phyloP scores from a whole-genome alignment of 2,888 invertebrate species.

The Latrodectus elegans region DNA sequence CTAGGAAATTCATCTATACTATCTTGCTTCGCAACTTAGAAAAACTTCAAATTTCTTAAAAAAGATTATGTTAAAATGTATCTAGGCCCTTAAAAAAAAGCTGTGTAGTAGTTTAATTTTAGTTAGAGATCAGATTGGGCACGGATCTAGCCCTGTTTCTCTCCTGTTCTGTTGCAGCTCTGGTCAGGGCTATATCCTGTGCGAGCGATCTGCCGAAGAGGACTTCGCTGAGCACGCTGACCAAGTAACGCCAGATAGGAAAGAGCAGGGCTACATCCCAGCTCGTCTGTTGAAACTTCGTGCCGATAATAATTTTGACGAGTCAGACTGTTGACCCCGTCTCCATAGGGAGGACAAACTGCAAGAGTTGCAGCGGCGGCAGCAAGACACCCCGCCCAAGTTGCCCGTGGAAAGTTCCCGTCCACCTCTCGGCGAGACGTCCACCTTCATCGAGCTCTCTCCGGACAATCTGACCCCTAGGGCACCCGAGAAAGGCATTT shows the following conservation, averaged over 20 bases:
- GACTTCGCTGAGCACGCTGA: slow-evolving; percentile 63
- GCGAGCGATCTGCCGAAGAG: slow-evolving; percentile 55
- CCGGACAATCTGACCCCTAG: slow-evolving; percentile 83
- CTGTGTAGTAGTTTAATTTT: slow-evolving; percentile 1
- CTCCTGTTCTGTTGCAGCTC: slow-evolving; percentile 70
- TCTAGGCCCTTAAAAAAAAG: not conserved
- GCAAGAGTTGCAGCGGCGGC: slow-evolving; percentile 84
- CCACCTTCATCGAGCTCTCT: slow-evolving; percentile 85
- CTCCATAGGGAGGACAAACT: slow-evolving; percentile 84
- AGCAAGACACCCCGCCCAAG: slow-evolving; percentile 66
- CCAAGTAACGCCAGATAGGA: slow-evolving; percentile 67
- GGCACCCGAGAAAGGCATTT: slow-evolving; percentile 91
- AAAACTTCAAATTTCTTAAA: too few species aligned
- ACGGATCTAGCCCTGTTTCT: slow-evolving; percentile 70
- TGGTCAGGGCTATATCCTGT: slow-evolving; percentile 68
- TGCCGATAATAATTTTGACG: slow-evolving; percentile 59
- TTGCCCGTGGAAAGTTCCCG: slow-evolving; percentile 45
- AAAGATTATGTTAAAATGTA: too few species aligned
- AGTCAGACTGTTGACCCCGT: slow-evolving; percentile 68
- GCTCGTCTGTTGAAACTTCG: slow-evolving; percentile 50
- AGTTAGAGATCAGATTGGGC: slow-evolving; percentile 45
- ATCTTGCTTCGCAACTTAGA: not conserved
- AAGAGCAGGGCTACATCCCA: slow-evolving; percentile 68
- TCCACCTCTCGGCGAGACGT: slow-evolving; percentile 43
- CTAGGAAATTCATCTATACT: not conserved